Percentiles rank a stretch among this genome's conserved stretches.
Evolutionary conservation across 2,113 vertebrate species (phyloP).

Genomic region (Protomyctophum bolini): DNA sequence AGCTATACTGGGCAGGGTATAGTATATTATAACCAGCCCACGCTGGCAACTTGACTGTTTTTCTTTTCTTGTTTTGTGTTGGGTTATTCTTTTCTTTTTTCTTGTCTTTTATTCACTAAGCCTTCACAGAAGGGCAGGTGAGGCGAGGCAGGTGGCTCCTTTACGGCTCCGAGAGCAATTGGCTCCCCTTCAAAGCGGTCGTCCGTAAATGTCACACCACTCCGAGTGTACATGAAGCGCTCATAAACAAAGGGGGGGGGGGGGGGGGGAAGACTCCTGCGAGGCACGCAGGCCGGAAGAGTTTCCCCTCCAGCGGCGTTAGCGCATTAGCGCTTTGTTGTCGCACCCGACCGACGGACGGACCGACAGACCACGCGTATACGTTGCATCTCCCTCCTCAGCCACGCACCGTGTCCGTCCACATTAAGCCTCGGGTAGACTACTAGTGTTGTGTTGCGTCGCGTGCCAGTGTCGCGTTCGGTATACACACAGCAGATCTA

Average conservation of each 20-base stretch:
- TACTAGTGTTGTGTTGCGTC: no score
- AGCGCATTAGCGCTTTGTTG: no score
- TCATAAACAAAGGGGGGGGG: conserved; percentile 59
- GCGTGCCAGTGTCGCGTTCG: no score
- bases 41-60: conserved; percentile 44
- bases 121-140: conserved; percentile 72
- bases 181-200: conserved; percentile 73
- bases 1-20: conserved; percentile 55
- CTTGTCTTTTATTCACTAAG: conserved; percentile 57
- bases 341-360: no score
- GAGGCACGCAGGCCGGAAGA: conserved; percentile 34
- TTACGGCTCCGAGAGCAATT: conserved; percentile 67
- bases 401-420: no score
- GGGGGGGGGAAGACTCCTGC: conserved; percentile 48
- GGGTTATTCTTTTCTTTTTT: no score
- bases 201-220: conserved; percentile 63
- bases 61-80: background rate
- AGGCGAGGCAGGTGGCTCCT: conserved; percentile 75
- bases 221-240: conserved; percentile 45
- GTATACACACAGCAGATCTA: no score
- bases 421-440: no score
- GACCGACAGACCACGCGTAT: no score
- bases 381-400: no score
- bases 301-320: conserved; percentile 33
- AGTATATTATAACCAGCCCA: conserved; percentile 3